phyloP scores from a whole-genome alignment of 2,113 vertebrate species.

The Oreochromis aureus region DNA sequence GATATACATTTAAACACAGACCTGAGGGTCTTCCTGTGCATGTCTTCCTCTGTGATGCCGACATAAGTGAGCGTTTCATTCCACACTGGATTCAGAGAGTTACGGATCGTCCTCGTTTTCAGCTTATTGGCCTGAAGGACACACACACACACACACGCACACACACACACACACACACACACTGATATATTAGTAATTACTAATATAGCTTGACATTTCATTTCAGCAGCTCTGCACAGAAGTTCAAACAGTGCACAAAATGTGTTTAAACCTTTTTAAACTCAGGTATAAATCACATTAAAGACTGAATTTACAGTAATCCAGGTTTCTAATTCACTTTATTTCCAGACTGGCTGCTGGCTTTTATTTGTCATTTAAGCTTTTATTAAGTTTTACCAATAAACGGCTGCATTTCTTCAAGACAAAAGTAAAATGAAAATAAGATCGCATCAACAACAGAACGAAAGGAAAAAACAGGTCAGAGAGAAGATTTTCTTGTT shows the following conservation, averaged over 20 bases:
- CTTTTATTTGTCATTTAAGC: not conserved
- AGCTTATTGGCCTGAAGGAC: slow-evolving; percentile 81
- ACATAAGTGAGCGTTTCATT: slow-evolving; percentile 81
- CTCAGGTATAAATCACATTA: not conserved
- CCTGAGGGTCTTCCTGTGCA: slow-evolving; percentile 83
- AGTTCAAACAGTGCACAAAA: not conserved
- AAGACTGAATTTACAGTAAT: not conserved
- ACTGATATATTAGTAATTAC: not conserved
- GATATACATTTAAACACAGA: not conserved
- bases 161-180: accelerated
- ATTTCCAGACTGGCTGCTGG: not conserved
- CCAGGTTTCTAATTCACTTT: not conserved
- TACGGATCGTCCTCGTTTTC: slow-evolving; percentile 83
- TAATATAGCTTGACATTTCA: not conserved
- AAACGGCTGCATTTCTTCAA: not conserved
- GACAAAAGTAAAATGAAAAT: not conserved
- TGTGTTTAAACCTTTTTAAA: not conserved
- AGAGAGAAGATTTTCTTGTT: not conserved
- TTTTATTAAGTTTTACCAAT: not conserved
- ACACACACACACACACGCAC: not conserved
- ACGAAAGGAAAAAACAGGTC: not conserved
- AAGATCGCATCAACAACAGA: not conserved
- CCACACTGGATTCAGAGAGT: slow-evolving; percentile 84
- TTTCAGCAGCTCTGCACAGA: not conserved
- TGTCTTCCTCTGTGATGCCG: slow-evolving; percentile 83